Evolutionary conservation across 2,113 vertebrate species (phyloP), one percentile per base, ranked within the genome.

Genomic region (Myiagra hebetior): DNA sequence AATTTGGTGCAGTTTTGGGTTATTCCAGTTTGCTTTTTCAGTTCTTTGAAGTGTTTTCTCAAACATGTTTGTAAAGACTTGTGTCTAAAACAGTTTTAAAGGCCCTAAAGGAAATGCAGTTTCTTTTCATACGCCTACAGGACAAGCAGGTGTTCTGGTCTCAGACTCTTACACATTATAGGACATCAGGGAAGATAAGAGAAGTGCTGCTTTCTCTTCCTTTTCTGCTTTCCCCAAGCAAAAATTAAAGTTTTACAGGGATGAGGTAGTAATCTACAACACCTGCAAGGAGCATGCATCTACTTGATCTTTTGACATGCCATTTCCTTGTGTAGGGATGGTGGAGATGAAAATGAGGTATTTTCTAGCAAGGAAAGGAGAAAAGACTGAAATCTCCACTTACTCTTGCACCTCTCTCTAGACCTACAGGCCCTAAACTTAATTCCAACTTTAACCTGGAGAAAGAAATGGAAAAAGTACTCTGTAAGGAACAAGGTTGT

Each of bases 201-300:
- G 46, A 85, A 95, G 64, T 76, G 55, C 42, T 96, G 88, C 72
- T 85, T 90, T 94, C 81, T 91, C 76, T 95, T 93, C 68, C 33
- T 84, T 79, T 77, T 59, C 55, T 88, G 30, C 65, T 89, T 80
- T 96, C 94, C 93, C 87, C 35, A 79, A 91, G 82, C 44, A 91
- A 90, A 97, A 93, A 67, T 74, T 84, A 95, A 86, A 22, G 62
- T 93, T 97, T 95, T 91, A 91, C 18, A 11, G 26, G 80, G 28
- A 90, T 94, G 89, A 97, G 76, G 75, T 64, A 92, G 85, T 93
- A 89, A 94, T 82, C 87, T 80, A 18, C 50, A 84, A 44, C 75
- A 94, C 94, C 91, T 95, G 96, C 89, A 79, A 90, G 49, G 53
- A 67, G 19, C 26, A 86, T 47, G 35, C 2, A n/a, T 86, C 81